These are phyloP conservation scores for Lichenostomus cassidix DNA, from an alignment of 2,113 vertebrate genomes.

Conservation along the genomic window DNA sequence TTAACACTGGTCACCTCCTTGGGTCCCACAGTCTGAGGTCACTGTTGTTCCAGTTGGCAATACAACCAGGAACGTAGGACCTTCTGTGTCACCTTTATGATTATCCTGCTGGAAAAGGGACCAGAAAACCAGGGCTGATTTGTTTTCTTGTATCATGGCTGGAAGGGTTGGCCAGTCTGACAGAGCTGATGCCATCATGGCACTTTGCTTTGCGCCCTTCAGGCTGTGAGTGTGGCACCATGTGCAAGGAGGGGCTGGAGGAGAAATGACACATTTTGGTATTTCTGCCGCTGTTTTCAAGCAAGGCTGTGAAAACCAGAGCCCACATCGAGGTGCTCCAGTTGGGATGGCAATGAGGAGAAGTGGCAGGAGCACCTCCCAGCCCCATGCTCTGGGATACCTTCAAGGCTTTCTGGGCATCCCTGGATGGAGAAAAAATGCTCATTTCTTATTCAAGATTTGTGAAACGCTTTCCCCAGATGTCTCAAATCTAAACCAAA, in stretches of 20 bases:
- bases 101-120: neutral
- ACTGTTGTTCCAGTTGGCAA: neutral
- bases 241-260: neutral
- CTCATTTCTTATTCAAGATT: neutral
- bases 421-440: neutral
- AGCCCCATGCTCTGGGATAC: neutral
- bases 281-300: neutral
- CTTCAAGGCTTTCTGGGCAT: neutral
- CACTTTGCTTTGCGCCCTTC: neutral
- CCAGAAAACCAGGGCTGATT: neutral
- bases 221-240: rapidly evolving
- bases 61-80: neutral
- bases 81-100: neutral
- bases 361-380: neutral
- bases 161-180: neutral
- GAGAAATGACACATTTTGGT: neutral
- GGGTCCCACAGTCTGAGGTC: neutral
- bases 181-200: neutral
- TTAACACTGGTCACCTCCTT: neutral
- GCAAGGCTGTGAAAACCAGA: neutral
- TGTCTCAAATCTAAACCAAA: neutral
- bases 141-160: neutral
- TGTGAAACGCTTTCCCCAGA: neutral
- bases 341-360: rapidly evolving
- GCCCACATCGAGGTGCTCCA: rapidly evolving